phyloP scores from a whole-genome alignment of 2,113 vertebrate genomes.

The Seriola quinqueradiata region DNA sequence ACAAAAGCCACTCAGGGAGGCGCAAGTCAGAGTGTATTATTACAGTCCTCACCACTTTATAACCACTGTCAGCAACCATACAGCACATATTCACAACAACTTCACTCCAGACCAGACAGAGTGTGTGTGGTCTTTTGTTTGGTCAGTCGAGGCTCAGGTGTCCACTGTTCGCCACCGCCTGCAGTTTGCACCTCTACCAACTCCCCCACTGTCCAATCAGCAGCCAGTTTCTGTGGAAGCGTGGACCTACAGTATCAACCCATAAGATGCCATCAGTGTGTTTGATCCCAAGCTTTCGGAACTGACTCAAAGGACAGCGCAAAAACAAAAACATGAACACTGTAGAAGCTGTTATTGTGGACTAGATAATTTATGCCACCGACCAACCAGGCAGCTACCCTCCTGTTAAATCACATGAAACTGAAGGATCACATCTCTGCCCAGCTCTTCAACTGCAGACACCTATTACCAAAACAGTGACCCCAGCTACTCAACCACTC shows the following conservation, averaged over 20 bases:
- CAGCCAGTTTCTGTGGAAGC: constrained; percentile 5
- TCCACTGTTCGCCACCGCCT: constrained; percentile 24
- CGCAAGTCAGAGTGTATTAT: background rate
- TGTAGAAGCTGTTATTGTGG: background rate
- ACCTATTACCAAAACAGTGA: background rate
- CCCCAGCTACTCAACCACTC: background rate
- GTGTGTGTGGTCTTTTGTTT: constrained; percentile 46
- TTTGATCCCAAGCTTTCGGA: background rate
- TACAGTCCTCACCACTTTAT: background rate
- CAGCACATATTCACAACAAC: constrained; percentile 4
- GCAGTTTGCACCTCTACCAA: background rate
- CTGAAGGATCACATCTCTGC: background rate
- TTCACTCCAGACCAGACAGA: constrained; percentile 15
- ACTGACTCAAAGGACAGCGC: constrained; percentile 5
- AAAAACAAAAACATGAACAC: background rate
- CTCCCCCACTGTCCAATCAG: background rate
- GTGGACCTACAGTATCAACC: background rate
- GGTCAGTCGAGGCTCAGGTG: constrained; percentile 46
- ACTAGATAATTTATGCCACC: background rate
- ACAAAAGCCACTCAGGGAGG: background rate
- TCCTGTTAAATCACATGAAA: background rate
- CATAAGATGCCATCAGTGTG: background rate
- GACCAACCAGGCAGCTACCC: background rate
- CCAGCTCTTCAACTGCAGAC: background rate
- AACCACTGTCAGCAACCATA: background rate